These are phyloP conservation scores for Coelogynopora nodosa DNA, from an alignment of 2,888 invertebrate species.

Conservation along the genomic window DNA sequence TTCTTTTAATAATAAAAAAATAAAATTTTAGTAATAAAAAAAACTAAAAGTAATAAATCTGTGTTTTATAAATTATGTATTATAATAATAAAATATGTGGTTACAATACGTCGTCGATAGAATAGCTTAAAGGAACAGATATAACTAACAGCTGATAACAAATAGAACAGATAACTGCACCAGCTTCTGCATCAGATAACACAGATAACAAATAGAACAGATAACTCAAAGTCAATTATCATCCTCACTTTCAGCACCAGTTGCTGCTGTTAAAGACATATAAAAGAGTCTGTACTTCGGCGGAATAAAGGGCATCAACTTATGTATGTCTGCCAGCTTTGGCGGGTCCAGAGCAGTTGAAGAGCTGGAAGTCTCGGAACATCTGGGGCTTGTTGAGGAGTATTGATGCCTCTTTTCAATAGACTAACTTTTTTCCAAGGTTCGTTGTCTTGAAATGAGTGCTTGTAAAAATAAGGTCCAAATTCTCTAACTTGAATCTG, in stretches of 20 bases:
- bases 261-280: not conserved
- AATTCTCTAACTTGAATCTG: conserved; percentile 23
- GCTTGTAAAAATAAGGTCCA: conserved; percentile 6
- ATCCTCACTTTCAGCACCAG: conserved; percentile 23
- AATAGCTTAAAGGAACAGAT: not conserved
- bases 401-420: conserved; percentile 31
- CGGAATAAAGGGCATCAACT: conserved; percentile 9
- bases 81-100: not conserved
- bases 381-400: not conserved
- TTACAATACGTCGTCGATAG: conserved; percentile 3
- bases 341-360: conserved; percentile 17
- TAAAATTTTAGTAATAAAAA: no score
- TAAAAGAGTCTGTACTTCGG: not conserved
- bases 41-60: not conserved
- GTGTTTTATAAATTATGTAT: conserved; percentile 8
- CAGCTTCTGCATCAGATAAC: no score
- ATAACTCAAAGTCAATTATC: not conserved
- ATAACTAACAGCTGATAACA: not conserved
- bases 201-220: not conserved
- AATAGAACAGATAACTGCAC: not conserved
- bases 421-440: conserved; percentile 5
- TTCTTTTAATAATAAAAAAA: not conserved
- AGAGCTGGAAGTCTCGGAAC: conserved; percentile 19
- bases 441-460: conserved; percentile 21
- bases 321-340: conserved; percentile 27